Evolutionary conservation across 1,140 invertebrate species (phyloP).

Genomic region (Stegodyphus dumicola): DNA sequence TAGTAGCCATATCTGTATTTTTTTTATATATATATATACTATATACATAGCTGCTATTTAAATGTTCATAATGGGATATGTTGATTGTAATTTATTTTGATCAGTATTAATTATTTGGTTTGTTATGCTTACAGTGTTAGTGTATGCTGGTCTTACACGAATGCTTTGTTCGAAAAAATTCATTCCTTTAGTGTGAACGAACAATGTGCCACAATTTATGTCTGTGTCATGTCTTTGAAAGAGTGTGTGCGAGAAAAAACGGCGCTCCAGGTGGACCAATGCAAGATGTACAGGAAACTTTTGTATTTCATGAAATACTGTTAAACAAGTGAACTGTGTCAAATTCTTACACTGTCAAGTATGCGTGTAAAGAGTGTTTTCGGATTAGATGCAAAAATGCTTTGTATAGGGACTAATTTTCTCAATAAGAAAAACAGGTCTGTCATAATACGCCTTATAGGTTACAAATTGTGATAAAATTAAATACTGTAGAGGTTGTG

Average conservation of each 20-base stretch:
- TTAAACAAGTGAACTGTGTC: slow-evolving; percentile 29
- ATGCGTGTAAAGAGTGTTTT: slow-evolving; percentile 17
- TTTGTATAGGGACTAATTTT: slow-evolving; percentile 51
- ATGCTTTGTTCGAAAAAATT: slow-evolving; percentile 21
- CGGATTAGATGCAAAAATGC: slow-evolving; percentile 27
- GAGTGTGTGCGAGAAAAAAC: slow-evolving; percentile 32
- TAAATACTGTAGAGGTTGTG: slow-evolving; percentile 56
- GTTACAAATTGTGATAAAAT: slow-evolving; percentile 57
- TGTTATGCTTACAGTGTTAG: slow-evolving; percentile 47
- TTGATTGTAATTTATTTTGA: slow-evolving; percentile 56
- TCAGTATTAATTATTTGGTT: slow-evolving; percentile 55
- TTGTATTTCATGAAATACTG: slow-evolving; percentile 50
- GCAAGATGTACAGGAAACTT: slow-evolving; percentile 51
- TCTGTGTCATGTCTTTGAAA: slow-evolving; percentile 54
- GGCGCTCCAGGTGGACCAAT: slow-evolving; percentile 48
- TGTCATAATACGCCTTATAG: slow-evolving; percentile 59
- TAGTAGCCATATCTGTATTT: slow-evolving; percentile 1
- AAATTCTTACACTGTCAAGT: slow-evolving; percentile 39
- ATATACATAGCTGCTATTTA: background rate
- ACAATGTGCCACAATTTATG: slow-evolving; percentile 62
- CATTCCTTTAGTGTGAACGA: slow-evolving; percentile 57
- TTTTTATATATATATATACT: background rate
- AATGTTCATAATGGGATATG: slow-evolving; percentile 14
- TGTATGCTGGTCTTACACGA: slow-evolving; percentile 61
- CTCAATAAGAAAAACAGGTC: slow-evolving; percentile 52